Conservation (phyloP, 2,113 vertebrate genomes). For the Anser brachyrhynchus region DNA sequence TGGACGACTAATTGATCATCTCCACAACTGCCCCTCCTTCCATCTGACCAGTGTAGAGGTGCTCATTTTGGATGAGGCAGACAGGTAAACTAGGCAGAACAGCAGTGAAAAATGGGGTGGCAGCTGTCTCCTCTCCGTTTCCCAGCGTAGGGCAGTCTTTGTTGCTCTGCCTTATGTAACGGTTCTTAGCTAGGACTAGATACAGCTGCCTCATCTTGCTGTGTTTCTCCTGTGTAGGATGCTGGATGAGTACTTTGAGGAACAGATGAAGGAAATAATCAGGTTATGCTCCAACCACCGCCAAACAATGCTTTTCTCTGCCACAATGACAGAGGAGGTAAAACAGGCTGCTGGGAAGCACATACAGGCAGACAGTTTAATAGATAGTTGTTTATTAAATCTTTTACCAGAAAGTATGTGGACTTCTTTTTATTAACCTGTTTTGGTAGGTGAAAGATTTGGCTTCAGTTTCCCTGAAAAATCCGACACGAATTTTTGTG, state of each 20-base stretch:
- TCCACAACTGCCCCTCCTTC: slow-evolving; percentile 97
- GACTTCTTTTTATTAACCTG: neutral
- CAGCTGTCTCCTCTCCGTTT: neutral
- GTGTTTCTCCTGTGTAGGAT: slow-evolving; percentile 78
- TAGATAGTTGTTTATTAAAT: neutral
- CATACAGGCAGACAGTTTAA: neutral
- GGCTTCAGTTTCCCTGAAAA: slow-evolving; percentile 92
- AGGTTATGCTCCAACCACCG: slow-evolving; percentile 89
- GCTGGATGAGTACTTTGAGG: slow-evolving; percentile 98
- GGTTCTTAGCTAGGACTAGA: neutral
- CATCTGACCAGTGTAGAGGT: slow-evolving; percentile 92
- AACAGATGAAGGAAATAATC: slow-evolving; percentile 99
- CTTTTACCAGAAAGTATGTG: neutral
- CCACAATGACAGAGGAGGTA: slow-evolving; percentile 98
- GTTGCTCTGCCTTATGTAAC: neutral
- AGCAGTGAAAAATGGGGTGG: neutral
- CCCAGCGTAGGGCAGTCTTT: neutral
- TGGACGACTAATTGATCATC: slow-evolving; percentile 93
- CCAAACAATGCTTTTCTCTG: slow-evolving; percentile 98
- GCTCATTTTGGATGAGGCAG: slow-evolving; percentile 95
- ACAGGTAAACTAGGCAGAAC: slow-evolving; percentile 79
- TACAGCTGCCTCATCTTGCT: neutral
- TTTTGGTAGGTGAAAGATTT: slow-evolving; percentile 91
- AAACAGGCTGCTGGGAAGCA: neutral
- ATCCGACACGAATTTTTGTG: slow-evolving; percentile 92